phyloP scores from a whole-genome alignment of 2,113 vertebrate genomes.

The Gasterosteus nipponicus region DNA sequence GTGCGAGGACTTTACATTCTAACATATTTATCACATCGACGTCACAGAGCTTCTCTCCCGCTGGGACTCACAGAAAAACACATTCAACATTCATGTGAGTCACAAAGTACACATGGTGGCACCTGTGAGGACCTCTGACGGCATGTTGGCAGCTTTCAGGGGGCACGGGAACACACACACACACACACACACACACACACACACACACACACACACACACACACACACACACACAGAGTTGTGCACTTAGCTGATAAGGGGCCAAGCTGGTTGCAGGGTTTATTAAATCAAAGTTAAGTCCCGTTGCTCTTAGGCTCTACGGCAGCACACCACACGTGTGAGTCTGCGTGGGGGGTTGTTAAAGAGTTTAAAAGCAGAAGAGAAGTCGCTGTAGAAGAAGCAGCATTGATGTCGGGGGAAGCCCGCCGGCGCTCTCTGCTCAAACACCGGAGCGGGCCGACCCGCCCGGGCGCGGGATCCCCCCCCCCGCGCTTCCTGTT shows the following conservation, averaged over 20 bases:
- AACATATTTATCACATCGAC: too few relatives aligned
- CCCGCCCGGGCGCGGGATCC: conserved; percentile 72
- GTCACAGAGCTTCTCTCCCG: not conserved
- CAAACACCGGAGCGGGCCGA: conserved; percentile 77
- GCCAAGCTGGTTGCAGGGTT: conserved; percentile 74
- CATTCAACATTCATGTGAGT: not conserved
- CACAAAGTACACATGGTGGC: not conserved
- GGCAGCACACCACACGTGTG: conserved; percentile 46
- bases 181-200: conserved; percentile 10
- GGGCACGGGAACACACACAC: conserved; percentile 26
- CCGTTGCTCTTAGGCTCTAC: conserved; percentile 64
- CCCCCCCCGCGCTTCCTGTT: conserved; percentile 76
- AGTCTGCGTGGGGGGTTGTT: conserved; percentile 60
- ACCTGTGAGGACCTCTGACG: conserved; percentile 19
- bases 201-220: conserved; percentile 2
- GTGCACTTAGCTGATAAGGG: conserved; percentile 68
- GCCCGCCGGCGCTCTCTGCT: conserved; percentile 77
- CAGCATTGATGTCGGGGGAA: conserved; percentile 79
- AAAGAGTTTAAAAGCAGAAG: conserved; percentile 80
- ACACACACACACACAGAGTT: conserved; percentile 15
- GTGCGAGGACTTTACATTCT: conserved; percentile 11
- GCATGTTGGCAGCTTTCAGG: conserved; percentile 26
- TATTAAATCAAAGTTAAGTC: conserved; percentile 80
- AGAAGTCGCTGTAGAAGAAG: conserved; percentile 67
- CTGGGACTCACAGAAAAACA: conserved; percentile 3